Conservation (phyloP, 2,797 vertebrate genomes). For the Eulemur albifrons region DNA sequence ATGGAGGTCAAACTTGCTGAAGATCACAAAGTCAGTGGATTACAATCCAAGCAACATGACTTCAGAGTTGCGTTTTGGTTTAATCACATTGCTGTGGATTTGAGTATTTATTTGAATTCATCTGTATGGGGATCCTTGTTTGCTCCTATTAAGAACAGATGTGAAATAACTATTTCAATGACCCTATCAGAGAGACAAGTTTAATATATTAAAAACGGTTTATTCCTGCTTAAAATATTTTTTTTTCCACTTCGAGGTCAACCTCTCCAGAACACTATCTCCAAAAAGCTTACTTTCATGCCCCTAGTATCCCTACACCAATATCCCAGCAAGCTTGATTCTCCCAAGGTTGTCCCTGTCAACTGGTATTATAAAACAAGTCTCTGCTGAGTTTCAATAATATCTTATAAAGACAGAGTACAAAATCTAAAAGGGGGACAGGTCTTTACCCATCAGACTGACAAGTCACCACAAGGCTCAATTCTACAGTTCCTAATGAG, state of each 20-base stretch:
- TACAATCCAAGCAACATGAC: neutral
- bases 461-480: neutral
- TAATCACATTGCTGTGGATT: neutral
- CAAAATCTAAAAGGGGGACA: neutral
- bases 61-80: neutral
- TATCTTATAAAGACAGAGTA: neutral
- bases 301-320: neutral
- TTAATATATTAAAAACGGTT: neutral
- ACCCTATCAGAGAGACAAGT: neutral
- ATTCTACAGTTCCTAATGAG: neutral
- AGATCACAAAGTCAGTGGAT: neutral
- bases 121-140: neutral
- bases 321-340: neutral
- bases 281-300: neutral
- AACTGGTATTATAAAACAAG: neutral
- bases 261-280: neutral
- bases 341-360: neutral
- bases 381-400: neutral
- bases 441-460: neutral
- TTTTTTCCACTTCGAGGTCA: neutral
- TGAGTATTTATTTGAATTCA: neutral
- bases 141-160: neutral
- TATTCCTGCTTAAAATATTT: neutral
- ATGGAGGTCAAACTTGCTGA: neutral
- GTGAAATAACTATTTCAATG: neutral